A percentile compares a stretch with the other conserved stretches of the same genome.
Conservation (phyloP, 2,113 vertebrate genomes). For the Malaclemys terrapin region DNA sequence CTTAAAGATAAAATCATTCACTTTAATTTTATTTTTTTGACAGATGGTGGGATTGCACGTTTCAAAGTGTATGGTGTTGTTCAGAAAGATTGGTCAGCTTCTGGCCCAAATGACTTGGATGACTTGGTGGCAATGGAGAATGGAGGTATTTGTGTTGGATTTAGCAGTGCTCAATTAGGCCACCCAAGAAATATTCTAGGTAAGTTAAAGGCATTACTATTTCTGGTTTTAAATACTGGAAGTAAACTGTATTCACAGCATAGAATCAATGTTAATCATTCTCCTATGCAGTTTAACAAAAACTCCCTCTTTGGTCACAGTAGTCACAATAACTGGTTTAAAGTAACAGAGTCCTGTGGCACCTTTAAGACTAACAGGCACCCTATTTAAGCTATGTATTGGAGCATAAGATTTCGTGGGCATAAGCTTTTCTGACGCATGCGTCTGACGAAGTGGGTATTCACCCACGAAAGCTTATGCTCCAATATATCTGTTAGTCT, state of each 20-base stretch:
- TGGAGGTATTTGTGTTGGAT: slow-evolving; percentile 88
- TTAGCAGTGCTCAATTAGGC: slow-evolving; percentile 86
- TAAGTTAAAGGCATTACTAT: slow-evolving; percentile 23
- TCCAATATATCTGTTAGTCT: too few species aligned
- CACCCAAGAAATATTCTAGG: slow-evolving; percentile 91
- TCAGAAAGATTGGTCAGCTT: slow-evolving; percentile 80
- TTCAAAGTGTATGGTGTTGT: slow-evolving; percentile 86
- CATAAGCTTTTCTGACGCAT: too few species aligned
- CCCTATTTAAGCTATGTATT: too few species aligned
- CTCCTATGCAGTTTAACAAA: background rate
- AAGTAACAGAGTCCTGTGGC: background rate
- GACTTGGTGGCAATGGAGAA: slow-evolving; percentile 84
- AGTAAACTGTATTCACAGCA: background rate
- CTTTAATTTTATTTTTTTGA: background rate
- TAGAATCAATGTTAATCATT: background rate
- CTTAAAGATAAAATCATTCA: background rate
- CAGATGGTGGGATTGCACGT: slow-evolving; percentile 88
- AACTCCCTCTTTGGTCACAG: background rate
- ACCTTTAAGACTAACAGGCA: too few species aligned
- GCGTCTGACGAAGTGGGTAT: too few species aligned
- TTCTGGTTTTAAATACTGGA: background rate
- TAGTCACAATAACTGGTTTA: background rate
- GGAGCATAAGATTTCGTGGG: too few species aligned
- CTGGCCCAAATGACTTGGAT: slow-evolving; percentile 64
- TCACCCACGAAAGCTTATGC: too few species aligned